Base-by-base conservation (phyloP, 2,797 vertebrate species). In the Gymnoscopelus braueri region DNA sequence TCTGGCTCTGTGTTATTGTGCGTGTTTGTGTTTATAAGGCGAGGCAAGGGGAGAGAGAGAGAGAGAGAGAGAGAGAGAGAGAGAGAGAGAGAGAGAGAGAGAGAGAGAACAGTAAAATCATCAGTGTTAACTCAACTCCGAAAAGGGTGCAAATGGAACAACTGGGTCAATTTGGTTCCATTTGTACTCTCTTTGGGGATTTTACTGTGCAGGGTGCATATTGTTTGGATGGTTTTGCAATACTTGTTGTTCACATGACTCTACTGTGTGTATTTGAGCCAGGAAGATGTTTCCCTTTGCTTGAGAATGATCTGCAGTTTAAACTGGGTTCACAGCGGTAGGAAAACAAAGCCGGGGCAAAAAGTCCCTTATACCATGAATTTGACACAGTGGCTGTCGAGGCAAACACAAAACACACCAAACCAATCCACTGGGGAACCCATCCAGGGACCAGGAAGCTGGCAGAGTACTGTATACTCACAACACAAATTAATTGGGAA, bases 401-500 rank as follows among this genome's bases (percentile, higher is more conserved):
- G 84, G 84, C 79, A 86, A 91, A 91, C 69, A 83, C 74, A 77
- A 78, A 84, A 78, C 73, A 77, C 79, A 87, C 88, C 65, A 79
- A 87, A 87, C 84, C 60, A 84, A 88, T 83, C 71, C 89, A 84
- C 85, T 39, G 6, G 90, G 86, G 90, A 92, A 67, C 62, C 62
- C 63, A 80, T 67, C 67, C 79, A 86, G 86, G 77, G 75, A 91
- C 84, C 87, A 85, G 77, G 67, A 87, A 89, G 89, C 83, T 66
- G 32, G 32, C 32, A 6, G 32, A 35, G 32, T 35, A 35, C 32
- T 35, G 32, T 35, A 81, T 74, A 87, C 83, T 85, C 86, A 75
- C 79, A 87, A 88, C 88, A 87, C 72, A 87, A 88, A 93, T 91
- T 93, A 93, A 93, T 90, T 91, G 88, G 76, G 68, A 51, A 83